Conservation (phyloP, 1,140 invertebrate species). For the Zaprionus inermis region DNA sequence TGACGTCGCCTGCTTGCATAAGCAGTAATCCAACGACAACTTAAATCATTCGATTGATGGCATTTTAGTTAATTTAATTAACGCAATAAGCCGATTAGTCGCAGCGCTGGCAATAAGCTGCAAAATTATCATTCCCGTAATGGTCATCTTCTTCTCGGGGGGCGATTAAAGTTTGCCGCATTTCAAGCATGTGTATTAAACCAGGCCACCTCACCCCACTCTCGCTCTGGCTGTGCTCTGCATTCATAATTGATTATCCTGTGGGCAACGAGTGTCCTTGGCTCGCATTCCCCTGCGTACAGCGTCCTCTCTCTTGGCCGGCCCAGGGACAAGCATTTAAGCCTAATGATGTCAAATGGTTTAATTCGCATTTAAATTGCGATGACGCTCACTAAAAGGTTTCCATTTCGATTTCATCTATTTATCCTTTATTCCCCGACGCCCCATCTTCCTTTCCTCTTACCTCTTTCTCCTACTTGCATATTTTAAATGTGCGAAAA, state of each 20-base stretch:
- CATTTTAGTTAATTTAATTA: conserved; percentile 53
- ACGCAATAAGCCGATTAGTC: conserved; percentile 63
- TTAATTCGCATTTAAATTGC: conserved; percentile 60
- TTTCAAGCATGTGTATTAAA: conserved; percentile 36
- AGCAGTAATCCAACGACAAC: too few relatives aligned
- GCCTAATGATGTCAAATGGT: conserved; percentile 57
- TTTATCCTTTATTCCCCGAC: not conserved
- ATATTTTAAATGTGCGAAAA: conserved; percentile 32
- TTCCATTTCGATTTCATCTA: conserved; percentile 32
- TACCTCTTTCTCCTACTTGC: conserved; percentile 1
- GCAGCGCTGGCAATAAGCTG: conserved; percentile 45
- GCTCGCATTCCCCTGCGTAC: conserved; percentile 1
- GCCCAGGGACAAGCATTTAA: conserved; percentile 50
- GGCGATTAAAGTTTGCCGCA: conserved; percentile 14
- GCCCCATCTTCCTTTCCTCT: not conserved
- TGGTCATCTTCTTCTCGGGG: conserved; percentile 10
- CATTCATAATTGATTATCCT: conserved; percentile 76
- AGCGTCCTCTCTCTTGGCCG: not conserved
- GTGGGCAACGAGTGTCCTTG: conserved; percentile 55
- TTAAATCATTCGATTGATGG: conserved; percentile 60
- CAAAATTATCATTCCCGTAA: conserved; percentile 49
- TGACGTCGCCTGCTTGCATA: conserved; percentile 26
- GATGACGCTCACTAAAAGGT: conserved; percentile 16
- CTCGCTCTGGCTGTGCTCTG: conserved; percentile 34
- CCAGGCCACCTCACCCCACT: not conserved